A percentile compares a stretch with the other conserved stretches of the same genome.
Evolutionary conservation across 2,888 invertebrate genomes (phyloP).

Genomic region (Idaea aversata): DNA sequence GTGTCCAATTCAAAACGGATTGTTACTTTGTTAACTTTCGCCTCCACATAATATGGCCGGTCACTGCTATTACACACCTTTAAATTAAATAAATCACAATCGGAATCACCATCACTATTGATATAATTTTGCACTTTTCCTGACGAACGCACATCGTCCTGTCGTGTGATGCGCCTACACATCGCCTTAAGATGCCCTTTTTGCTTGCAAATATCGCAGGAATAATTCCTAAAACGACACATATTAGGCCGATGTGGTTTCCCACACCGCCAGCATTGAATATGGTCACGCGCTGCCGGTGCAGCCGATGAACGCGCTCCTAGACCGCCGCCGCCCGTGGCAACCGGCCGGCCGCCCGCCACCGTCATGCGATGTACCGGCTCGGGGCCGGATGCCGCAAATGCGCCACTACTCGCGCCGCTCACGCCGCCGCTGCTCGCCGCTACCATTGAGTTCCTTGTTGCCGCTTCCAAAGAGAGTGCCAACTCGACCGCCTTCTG

Average conservation of each 20-base stretch:
- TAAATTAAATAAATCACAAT: no score
- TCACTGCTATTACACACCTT: no score
- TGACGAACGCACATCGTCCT: no score
- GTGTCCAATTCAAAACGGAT: constrained; percentile 26
- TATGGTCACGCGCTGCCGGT: constrained; percentile 10
- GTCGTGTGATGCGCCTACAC: no score
- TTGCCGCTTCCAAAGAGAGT: constrained; percentile 6
- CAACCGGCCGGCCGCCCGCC: constrained; percentile 25
- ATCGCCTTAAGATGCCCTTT: no score
- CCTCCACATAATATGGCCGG: no score
- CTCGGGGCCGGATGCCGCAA: constrained; percentile 14
- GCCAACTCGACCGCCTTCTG: constrained; percentile 33
- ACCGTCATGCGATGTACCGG: constrained; percentile 31
- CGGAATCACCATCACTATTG: no score
- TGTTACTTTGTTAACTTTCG: constrained; percentile 15
- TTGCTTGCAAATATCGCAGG: no score
- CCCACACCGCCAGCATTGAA: constrained; percentile 24
- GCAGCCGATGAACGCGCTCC: constrained; percentile 9
- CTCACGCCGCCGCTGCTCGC: background rate
- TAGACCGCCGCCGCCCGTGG: constrained; percentile 11
- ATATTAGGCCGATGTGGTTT: no score
- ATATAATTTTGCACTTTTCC: no score
- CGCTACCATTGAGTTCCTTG: background rate
- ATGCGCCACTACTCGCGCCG: background rate
- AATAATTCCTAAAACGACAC: no score